A percentile compares a stretch with the other conserved stretches of the same genome.
These are phyloP conservation scores for Sinocyclocheilus rhinocerous DNA, from an alignment of 2,113 vertebrate genomes.

Conservation along the genomic window DNA sequence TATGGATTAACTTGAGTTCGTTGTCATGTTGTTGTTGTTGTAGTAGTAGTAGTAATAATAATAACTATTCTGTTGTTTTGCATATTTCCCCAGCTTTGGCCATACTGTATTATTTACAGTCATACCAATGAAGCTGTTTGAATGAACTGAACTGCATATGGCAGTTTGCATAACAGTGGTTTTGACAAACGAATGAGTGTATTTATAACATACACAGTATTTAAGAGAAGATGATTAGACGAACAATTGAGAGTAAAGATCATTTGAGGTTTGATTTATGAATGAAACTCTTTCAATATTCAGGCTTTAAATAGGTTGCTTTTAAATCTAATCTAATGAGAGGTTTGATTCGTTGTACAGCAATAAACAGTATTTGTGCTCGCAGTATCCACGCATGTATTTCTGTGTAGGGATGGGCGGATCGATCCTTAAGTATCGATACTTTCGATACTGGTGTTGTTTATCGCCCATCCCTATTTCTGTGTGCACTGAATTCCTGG, in stretches of 20 bases:
- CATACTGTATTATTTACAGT: not conserved
- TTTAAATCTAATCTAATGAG: slow-evolving; percentile 1
- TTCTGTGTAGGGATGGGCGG: too few relatives aligned
- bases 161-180: not conserved
- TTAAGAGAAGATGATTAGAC: not conserved
- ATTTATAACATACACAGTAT: not conserved
- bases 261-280: not conserved
- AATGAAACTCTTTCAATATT: not conserved
- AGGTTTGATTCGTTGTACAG: slow-evolving; percentile 30
- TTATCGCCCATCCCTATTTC: too few relatives aligned
- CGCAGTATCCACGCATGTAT: not conserved
- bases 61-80: not conserved
- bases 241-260: not conserved
- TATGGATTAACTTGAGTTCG: not conserved
- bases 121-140: not conserved
- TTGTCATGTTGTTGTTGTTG: slow-evolving; percentile 4
- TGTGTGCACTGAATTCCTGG: not conserved
- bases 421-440: too few relatives aligned
- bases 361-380: not conserved
- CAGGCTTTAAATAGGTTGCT: not conserved
- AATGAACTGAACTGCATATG: not conserved
- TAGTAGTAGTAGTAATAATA: not conserved
- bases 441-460: too few relatives aligned
- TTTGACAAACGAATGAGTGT: not conserved
- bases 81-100: not conserved